These are phyloP conservation scores for Macrosteles quadrilineatus DNA, from an alignment of 1,140 invertebrate genomes.

Conservation along the genomic window DNA sequence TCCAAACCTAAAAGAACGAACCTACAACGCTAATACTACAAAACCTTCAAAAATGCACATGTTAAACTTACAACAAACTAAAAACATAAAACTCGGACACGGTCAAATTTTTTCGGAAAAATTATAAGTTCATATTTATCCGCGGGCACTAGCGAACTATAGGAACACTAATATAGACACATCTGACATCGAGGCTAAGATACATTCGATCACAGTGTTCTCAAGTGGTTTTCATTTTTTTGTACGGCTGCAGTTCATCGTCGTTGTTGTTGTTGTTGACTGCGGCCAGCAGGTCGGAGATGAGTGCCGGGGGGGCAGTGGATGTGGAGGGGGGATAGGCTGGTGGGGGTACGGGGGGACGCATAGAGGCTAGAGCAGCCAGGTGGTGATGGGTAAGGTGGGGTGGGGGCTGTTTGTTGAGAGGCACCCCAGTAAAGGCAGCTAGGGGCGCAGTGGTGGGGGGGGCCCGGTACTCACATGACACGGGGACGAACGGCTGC, in stretches of 20 bases:
- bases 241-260: slow-evolving; percentile 75
- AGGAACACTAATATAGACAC: slow-evolving; percentile 36
- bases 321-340: slow-evolving; percentile 48
- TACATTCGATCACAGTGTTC: slow-evolving; percentile 25
- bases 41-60: slow-evolving; percentile 31
- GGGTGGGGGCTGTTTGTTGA: slow-evolving; percentile 52
- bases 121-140: slow-evolving; percentile 22
- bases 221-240: slow-evolving; percentile 87
- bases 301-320: slow-evolving; percentile 39
- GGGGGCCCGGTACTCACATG: slow-evolving; percentile 78
- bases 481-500: slow-evolving; percentile 91
- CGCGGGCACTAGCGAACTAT: slow-evolving; percentile 30
- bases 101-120: slow-evolving; percentile 21
- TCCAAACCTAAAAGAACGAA: slow-evolving; percentile 33
- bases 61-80: slow-evolving; percentile 34
- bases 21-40: slow-evolving; percentile 32
- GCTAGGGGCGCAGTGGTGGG: slow-evolving; percentile 44
- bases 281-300: slow-evolving; percentile 43
- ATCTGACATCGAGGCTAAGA: slow-evolving; percentile 7
- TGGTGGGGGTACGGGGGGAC: slow-evolving; percentile 43
- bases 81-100: slow-evolving; percentile 32
- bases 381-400: slow-evolving; percentile 37
- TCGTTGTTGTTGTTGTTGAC: slow-evolving; percentile 54
- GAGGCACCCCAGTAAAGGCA: slow-evolving; percentile 56
- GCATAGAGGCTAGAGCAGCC: slow-evolving; percentile 50